phyloP scores from a whole-genome alignment of 2,888 invertebrate genomes.

The Tortricodes alternella region DNA sequence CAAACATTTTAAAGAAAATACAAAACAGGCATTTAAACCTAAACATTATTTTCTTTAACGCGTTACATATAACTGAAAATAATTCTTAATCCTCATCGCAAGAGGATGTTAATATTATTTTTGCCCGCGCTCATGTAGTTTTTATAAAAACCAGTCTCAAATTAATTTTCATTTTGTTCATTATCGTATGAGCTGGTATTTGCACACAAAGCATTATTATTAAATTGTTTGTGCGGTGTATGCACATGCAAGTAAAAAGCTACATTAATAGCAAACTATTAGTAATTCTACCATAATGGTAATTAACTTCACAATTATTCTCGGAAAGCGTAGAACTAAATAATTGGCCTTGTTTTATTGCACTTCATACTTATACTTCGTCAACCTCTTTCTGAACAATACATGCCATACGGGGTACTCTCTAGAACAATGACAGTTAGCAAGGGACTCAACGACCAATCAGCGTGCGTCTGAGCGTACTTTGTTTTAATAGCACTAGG shows the following conservation, averaged over 20 bases:
- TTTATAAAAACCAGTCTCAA: constrained; percentile 17
- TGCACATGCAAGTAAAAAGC: not conserved
- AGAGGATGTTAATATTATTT: constrained; percentile 22
- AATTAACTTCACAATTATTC: too few species aligned
- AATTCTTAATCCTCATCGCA: too few species aligned
- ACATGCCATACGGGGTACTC: too few species aligned
- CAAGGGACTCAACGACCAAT: constrained; percentile 63
- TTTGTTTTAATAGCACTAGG: constrained; percentile 77
- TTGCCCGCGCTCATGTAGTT: constrained; percentile 13
- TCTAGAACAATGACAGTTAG: too few species aligned
- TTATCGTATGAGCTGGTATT: constrained; percentile 18
- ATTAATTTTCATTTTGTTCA: constrained; percentile 27
- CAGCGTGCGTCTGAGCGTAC: constrained; percentile 60
- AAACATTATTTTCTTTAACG: too few species aligned
- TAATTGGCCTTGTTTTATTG: too few species aligned
- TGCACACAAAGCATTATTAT: constrained; percentile 20
- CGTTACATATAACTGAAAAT: too few species aligned
- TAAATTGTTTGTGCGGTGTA: constrained; percentile 18
- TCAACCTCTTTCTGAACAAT: too few species aligned
- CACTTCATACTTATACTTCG: too few species aligned
- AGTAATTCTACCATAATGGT: not conserved
- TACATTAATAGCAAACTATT: not conserved
- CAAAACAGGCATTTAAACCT: too few species aligned
- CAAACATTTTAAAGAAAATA: too few species aligned
- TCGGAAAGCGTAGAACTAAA: too few species aligned